These are phyloP conservation scores for Caretta caretta DNA, from an alignment of 2,113 vertebrate species.

Conservation along the genomic window DNA sequence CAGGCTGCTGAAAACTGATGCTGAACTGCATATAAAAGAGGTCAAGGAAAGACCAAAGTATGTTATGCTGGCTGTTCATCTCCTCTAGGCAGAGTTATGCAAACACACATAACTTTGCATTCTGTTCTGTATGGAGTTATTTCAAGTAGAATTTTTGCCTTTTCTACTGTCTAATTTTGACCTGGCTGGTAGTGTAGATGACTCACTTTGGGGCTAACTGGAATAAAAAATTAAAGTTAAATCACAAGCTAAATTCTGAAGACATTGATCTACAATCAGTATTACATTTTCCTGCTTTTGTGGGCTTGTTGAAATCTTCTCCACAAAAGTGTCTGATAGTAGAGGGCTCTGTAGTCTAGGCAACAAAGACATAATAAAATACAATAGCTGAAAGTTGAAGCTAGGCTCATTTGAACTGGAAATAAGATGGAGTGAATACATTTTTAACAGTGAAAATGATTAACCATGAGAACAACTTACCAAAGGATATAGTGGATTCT, in stretches of 20 bases:
- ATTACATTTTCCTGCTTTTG: not conserved
- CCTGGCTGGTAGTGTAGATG: not conserved
- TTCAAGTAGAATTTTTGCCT: not conserved
- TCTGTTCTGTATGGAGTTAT: slow-evolving; percentile 14
- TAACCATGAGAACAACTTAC: not conserved
- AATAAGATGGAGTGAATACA: not conserved
- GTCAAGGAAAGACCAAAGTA: slow-evolving; percentile 7
- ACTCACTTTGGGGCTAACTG: not conserved
- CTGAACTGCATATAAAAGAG: slow-evolving; percentile 2
- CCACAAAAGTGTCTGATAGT: not conserved
- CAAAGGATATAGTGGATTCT: not conserved
- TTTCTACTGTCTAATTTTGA: slow-evolving; percentile 9
- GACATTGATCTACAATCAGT: not conserved
- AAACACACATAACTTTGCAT: slow-evolving; percentile 19
- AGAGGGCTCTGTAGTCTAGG: not conserved
- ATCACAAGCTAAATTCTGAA: not conserved
- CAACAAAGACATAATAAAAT: not conserved
- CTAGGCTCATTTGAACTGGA: not conserved
- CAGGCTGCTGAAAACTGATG: not conserved
- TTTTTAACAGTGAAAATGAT: not conserved
- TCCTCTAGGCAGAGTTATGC: slow-evolving; percentile 34
- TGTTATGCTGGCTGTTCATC: slow-evolving; percentile 13
- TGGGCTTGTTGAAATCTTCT: not conserved
- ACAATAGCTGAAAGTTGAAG: not conserved
- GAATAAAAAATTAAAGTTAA: not conserved